These are phyloP conservation scores for Drosophila obscura DNA, from an alignment of 1,140 invertebrate genomes.

Conservation along the genomic window DNA sequence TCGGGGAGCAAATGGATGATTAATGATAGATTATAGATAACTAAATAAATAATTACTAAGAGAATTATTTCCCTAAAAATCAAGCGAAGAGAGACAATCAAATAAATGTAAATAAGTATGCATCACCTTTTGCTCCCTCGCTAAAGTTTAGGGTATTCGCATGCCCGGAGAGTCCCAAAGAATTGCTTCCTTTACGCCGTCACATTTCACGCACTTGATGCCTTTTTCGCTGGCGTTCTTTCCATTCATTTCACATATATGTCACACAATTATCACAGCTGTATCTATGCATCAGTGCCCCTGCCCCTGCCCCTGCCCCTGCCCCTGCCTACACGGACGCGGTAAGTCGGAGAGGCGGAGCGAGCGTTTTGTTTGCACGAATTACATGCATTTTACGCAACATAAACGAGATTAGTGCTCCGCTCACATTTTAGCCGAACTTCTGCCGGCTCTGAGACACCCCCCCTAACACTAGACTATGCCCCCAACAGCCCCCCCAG, in stretches of 20 bases:
- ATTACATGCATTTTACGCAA: conserved; percentile 81
- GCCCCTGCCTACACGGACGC: conserved; percentile 8
- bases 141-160: conserved; percentile 1
- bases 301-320: conserved; percentile 5
- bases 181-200: background rate
- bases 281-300: conserved; percentile 66
- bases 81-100: too few species aligned
- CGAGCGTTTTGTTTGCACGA: conserved; percentile 67
- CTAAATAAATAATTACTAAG: too few species aligned
- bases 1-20: too few species aligned
- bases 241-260: conserved; percentile 61
- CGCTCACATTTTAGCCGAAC: conserved; percentile 62
- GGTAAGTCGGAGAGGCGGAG: conserved; percentile 11
- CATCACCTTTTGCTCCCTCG: too few species aligned
- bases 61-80: too few species aligned
- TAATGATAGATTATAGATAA: too few species aligned
- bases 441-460: conserved; percentile 46
- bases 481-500: background rate
- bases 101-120: too few species aligned
- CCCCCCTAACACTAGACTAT: background rate
- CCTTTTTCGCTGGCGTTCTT: conserved; percentile 23
- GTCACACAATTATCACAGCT: conserved; percentile 77
- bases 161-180: background rate
- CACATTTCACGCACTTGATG: conserved; percentile 19
- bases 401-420: conserved; percentile 79